Percentiles rank a stretch among this genome's conserved stretches.
Conservation (phyloP, 2,797 vertebrate genomes). For the Anas acuta region DNA sequence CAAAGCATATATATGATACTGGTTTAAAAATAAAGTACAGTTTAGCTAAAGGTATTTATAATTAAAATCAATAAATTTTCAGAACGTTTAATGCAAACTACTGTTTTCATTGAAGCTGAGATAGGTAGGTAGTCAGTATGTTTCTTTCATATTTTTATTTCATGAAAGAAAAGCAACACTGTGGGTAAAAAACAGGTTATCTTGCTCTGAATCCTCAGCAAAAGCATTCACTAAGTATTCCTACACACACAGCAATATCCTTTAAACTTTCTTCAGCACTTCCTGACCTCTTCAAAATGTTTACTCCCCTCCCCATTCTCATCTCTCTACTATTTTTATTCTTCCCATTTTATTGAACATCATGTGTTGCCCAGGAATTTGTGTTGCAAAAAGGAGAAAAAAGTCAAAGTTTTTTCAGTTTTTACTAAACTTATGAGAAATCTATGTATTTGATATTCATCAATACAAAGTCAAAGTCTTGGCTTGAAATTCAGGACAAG, state of each 20-base stretch:
- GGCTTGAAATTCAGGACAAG: neutral
- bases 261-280: neutral
- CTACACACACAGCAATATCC: neutral
- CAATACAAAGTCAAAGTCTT: neutral
- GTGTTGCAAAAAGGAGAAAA: neutral
- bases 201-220: neutral
- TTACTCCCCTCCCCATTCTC: neutral
- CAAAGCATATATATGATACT: neutral
- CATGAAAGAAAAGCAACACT: neutral
- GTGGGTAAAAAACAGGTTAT: neutral
- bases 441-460: too few relatives aligned
- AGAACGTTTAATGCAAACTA: neutral
- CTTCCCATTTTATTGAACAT: neutral
- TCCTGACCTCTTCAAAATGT: neutral
- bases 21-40: neutral
- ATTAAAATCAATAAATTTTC: neutral
- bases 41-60: neutral
- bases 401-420: neutral
- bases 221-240: neutral
- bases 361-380: neutral
- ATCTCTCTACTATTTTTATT: neutral
- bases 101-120: neutral
- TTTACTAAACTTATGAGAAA: neutral
- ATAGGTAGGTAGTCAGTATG: too few relatives aligned
- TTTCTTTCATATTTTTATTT: neutral